Evolutionary conservation across 2,888 invertebrate genomes (phyloP).

Genomic region (Zelleria hepariella): DNA sequence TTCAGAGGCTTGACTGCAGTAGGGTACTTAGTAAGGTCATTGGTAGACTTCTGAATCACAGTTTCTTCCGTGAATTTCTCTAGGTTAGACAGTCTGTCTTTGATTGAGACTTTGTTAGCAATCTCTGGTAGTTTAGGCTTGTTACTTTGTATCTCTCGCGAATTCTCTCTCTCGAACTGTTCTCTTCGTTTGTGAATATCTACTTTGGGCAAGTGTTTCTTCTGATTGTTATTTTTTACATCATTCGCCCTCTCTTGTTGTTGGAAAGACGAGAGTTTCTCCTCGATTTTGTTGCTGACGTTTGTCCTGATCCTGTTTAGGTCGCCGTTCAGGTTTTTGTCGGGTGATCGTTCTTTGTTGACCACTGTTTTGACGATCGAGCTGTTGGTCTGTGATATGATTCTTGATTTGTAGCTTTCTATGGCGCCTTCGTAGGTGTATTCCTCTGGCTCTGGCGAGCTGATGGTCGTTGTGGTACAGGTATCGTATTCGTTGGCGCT

Average conservation of each 20-base stretch:
- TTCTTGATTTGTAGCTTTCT: slow-evolving; percentile 86
- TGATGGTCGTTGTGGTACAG: slow-evolving; percentile 76
- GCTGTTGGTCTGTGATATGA: slow-evolving; percentile 73
- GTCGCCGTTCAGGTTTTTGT: slow-evolving; percentile 46
- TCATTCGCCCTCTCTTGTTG: slow-evolving; percentile 57
- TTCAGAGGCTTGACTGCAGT: slow-evolving; percentile 76
- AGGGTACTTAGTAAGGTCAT: slow-evolving; percentile 63
- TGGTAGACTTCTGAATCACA: slow-evolving; percentile 53
- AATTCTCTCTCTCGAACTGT: slow-evolving; percentile 82
- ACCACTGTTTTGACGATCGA: slow-evolving; percentile 57
- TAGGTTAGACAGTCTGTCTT: slow-evolving; percentile 78
- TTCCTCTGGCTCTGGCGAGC: slow-evolving; percentile 81
- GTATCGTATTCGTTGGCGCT: slow-evolving; percentile 77
- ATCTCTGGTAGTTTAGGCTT: slow-evolving; percentile 75
- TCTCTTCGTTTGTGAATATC: slow-evolving; percentile 86
- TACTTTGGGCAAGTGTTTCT: slow-evolving; percentile 81
- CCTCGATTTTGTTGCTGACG: slow-evolving; percentile 74
- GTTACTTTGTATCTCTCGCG: slow-evolving; percentile 60
- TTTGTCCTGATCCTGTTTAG: slow-evolving; percentile 61
- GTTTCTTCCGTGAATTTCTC: slow-evolving; percentile 76
- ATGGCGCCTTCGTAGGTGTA: slow-evolving; percentile 92
- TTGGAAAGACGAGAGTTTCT: slow-evolving; percentile 75
- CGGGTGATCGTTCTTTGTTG: slow-evolving; percentile 62
- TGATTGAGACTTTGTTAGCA: slow-evolving; percentile 77
- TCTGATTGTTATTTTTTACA: slow-evolving; percentile 57